phyloP scores from a whole-genome alignment of 2,113 vertebrate species.

The Elanoides forficatus region DNA sequence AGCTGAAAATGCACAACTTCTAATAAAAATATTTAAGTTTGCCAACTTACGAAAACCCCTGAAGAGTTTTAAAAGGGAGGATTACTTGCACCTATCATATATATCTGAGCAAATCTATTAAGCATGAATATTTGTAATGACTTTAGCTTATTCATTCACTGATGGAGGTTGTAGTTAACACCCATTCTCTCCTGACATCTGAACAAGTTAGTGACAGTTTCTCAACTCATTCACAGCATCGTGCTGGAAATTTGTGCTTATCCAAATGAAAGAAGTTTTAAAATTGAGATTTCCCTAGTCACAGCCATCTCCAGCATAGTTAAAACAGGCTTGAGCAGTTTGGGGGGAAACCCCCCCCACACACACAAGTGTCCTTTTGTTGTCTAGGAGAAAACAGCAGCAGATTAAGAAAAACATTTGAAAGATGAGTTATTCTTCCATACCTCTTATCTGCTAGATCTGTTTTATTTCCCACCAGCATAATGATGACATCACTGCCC shows the following conservation, averaged over 20 bases:
- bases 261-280: background rate
- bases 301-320: background rate
- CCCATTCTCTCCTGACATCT: background rate
- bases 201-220: background rate
- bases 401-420: background rate
- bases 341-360: too few relatives aligned
- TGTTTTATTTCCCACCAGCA: conserved; percentile 99
- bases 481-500: conserved; percentile 98
- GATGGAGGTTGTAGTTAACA: background rate
- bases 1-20: background rate
- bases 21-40: background rate
- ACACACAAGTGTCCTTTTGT: background rate
- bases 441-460: conserved; percentile 99
- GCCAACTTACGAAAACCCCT: background rate
- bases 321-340: background rate
- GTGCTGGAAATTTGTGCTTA: background rate
- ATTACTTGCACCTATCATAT: background rate
- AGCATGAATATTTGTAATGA: background rate
- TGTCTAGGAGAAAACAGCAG: background rate
- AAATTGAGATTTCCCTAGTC: background rate
- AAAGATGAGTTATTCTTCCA: background rate
- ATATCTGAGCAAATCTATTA: background rate
- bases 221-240: background rate
- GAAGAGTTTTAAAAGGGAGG: background rate
- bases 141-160: background rate